Evolutionary conservation across 2,888 invertebrate species (phyloP), one percentile per base, ranked within the genome.

Genomic region (Drosophila ustulata): DNA sequence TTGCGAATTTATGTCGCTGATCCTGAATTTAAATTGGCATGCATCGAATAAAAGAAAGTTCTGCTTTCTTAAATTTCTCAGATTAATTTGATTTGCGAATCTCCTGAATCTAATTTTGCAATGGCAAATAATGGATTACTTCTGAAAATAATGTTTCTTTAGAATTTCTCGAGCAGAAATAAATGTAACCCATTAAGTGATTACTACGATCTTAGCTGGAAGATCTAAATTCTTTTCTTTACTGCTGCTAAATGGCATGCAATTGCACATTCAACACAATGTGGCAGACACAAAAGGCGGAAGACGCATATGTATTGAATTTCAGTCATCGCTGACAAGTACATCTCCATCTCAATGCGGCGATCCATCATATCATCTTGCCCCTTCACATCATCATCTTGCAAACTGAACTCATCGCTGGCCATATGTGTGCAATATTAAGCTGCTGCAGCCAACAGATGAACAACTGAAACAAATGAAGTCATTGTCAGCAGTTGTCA

Each of bases 381-480:
- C 39, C 28, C 49, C 51, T 26, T 37, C 49, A 28, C 8, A 30
- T 34, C 32, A 28, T 39, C 52, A 52, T 53, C 52, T 37, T 37
- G 37, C n/a, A n/a, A n/a, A 34, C 11, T 4, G 34, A 18, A 43
- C 51, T 58, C 75, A 75, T 26, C 41, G 28, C 18, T 62, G 63
- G 65, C 66, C 86, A 87, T 87, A 81, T 83, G 82, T 87, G 88
- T 79, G 88, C 82, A 70, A 84, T 84, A 76, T 64, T 85, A 82
- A 88, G 79, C 82, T 82, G 86, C 67, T 69, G 75, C 62, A 61
- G 41, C 30, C 32, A 34, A 32, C 30, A 59, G 46, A 55, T 45
- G 78, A 67, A 81, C 81, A 89, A 87, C 79, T 87, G 82, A 87
- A 85, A 83, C 79, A 89, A 89, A 87, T 89, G 82, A 87, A 85